These are phyloP conservation scores for Danio rerio DNA, from an alignment of 2,113 vertebrate species.

Conservation along the genomic window GRCz12tu NC_133184.1:38171001-38171500, in stretches of 20 bases:
- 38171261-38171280: constrained; percentile 38
- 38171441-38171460: constrained; percentile 65
- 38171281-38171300: constrained; percentile 29
- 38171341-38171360: constrained; percentile 50
- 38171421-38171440: constrained; percentile 53
- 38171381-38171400: constrained; percentile 39
- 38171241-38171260: constrained; percentile 34
- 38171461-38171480: constrained; percentile 53
- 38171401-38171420: constrained; percentile 43
- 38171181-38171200: not conserved
- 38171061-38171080: not conserved
- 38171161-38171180: not conserved
- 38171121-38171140: not conserved
- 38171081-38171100: not conserved
- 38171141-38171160: not conserved
- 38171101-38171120: not conserved
- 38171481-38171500: constrained; percentile 62
- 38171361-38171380: constrained; percentile 26
- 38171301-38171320: constrained; percentile 11
- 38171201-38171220: not conserved
- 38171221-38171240: not conserved
- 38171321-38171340: constrained; percentile 42
- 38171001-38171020: not conserved
- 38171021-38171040: constrained; percentile 2
- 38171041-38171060: constrained; percentile 18